These are phyloP conservation scores for Brachionus rotundiformis DNA, from an alignment of 1,140 invertebrate genomes.

Conservation along the genomic window DNA sequence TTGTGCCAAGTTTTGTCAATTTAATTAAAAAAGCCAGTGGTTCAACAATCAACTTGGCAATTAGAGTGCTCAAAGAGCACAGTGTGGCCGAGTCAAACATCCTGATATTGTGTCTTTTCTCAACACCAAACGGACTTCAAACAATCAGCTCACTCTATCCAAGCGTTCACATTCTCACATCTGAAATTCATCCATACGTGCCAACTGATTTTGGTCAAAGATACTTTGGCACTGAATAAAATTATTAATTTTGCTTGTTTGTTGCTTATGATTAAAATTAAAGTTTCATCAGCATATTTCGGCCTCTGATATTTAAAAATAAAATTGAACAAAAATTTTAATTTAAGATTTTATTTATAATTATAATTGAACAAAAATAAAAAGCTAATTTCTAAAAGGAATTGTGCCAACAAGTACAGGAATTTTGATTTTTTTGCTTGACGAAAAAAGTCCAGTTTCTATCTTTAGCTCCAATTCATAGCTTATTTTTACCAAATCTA, in stretches of 20 bases:
- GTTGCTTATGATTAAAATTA: too few species aligned
- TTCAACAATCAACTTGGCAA: slow-evolving; percentile 89
- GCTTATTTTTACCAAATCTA: neutral
- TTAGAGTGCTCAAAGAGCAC: slow-evolving; percentile 88
- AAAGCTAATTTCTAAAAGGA: neutral
- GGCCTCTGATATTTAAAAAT: too few species aligned
- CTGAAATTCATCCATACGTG: slow-evolving; percentile 40
- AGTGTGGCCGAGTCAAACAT: slow-evolving; percentile 88
- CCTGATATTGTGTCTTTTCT: slow-evolving; percentile 92
- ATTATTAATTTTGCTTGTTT: too few species aligned
- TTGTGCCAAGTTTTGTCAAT: neutral
- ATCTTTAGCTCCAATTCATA: neutral
- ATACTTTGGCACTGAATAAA: slow-evolving; percentile 52
- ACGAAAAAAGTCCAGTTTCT: neutral
- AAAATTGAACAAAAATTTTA: too few species aligned
- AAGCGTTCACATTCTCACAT: neutral
- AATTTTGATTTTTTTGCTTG: neutral
- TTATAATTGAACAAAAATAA: neutral
- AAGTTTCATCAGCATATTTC: too few species aligned
- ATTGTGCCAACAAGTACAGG: neutral
- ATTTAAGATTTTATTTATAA: too few species aligned
- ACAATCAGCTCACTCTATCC: slow-evolving; percentile 15
- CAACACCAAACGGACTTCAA: slow-evolving; percentile 73
- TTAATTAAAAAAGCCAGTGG: slow-evolving; percentile 71
- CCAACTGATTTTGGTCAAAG: slow-evolving; percentile 48